phyloP scores from a whole-genome alignment of 2,113 vertebrate genomes.

The Sapayoa aenigma region DNA sequence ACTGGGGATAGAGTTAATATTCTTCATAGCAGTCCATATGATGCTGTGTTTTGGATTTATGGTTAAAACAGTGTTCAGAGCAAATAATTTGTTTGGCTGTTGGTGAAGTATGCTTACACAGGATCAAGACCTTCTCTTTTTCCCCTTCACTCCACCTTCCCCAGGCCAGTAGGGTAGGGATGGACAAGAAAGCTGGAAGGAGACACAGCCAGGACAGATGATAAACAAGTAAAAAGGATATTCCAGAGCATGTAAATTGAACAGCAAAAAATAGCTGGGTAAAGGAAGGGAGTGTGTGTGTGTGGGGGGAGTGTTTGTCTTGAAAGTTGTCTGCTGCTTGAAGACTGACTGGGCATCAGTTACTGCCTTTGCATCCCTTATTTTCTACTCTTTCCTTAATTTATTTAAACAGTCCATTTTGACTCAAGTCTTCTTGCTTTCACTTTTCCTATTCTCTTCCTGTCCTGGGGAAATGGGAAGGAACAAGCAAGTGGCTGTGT shows the following conservation, averaged over 20 bases:
- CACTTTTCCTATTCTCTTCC: neutral
- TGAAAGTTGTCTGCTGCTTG: neutral
- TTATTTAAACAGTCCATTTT: neutral
- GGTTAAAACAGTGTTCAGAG: neutral
- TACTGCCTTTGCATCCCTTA: neutral
- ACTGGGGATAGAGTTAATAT: neutral
- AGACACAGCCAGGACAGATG: neutral
- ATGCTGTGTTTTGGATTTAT: neutral
- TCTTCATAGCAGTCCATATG: neutral
- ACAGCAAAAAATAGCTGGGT: neutral
- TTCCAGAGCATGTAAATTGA: neutral
- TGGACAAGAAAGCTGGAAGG: neutral
- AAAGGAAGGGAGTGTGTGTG: neutral
- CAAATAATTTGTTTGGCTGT: neutral
- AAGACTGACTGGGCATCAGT: neutral
- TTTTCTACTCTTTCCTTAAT: neutral
- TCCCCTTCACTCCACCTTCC: neutral
- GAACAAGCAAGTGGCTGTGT: neutral
- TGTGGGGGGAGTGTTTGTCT: neutral
- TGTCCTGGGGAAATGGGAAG: accelerated
- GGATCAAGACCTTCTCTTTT: neutral
- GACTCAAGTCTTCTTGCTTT: neutral
- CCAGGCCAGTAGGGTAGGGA: accelerated
- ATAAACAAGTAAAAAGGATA: neutral
- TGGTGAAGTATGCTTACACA: neutral